Evolutionary conservation across 2,113 vertebrate species (phyloP), one percentile per base, ranked within the genome.

Genomic region (Chrysochloris asiatica): DNA sequence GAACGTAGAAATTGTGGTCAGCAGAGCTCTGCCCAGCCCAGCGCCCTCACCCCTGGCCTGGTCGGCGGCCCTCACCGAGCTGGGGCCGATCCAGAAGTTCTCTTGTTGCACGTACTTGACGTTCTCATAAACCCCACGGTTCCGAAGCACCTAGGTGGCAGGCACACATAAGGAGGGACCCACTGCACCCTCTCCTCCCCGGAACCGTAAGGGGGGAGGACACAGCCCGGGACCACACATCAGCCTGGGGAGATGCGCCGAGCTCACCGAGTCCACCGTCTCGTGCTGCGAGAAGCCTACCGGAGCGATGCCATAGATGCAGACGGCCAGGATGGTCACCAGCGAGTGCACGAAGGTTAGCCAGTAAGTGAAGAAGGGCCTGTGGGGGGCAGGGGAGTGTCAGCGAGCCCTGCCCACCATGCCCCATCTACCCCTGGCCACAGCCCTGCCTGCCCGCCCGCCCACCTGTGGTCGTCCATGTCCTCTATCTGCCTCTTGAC

Each of bases 331-430:
- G 94, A 99, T 98, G 63, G 99, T 99, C 98, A 99, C 99, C 73
- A 99, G 99, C 8, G 99, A 98, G 97, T 99, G 99, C 96, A 99
- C 99, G 90, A 99, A 98, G 41, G 99, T 99, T 92, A 99, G 99
- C 99, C 99, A 99, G 98, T 99, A 99, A 21, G 99, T 99, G 97
- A 99, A 99, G 97, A 99, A 99, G 75, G 99, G 99, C 98, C 99
- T 99, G 54, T 12, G 95, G 17, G 48, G 41, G 69, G 89, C 16
- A n/a, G n/a, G n/a, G 30, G 50, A 96, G 92, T 28, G 12, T 93
- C 47, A 65, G 48, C 17, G 2, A 4, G n/a, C 50, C 28, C 6
- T 3, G 2, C 52, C 17, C n/a, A n/a, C 43, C 73, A 13, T 9
- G n/a, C 0, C 41, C 17, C 43, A n/a, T n/a, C n/a, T n/a, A n/a